Base-by-base conservation (phyloP, 2,888 invertebrate genomes). In the Pterobdella sp. region DNA sequence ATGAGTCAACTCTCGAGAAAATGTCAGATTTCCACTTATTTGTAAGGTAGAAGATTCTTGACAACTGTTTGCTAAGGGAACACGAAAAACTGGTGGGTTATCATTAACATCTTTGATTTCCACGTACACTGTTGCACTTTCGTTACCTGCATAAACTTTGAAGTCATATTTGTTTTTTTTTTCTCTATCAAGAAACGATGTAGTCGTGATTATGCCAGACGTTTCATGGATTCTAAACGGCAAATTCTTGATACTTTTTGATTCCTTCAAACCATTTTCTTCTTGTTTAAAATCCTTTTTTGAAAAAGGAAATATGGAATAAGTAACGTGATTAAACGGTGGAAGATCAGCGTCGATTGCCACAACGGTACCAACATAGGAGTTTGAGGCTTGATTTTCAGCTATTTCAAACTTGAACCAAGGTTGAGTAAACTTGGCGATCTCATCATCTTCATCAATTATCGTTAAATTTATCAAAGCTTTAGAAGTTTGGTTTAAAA, bases 91-190 rank as follows among this genome's bases (percentile, higher is more conserved):
- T 42, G 74, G 74, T 22, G 74, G 35, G 36, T 74, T 72, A 56
- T 74, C 74, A 49, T 74, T 74, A 18, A 56, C 31, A 32, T 74
- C 74, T 4, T n/a, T 63, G 10, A 74, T 35, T 26, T 65, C 37
- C 22, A 74, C 37, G 34, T 32, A 72, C n/a, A 74, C 60, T 31
- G 31, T 74, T 10, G 64, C 22, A 18, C 70, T 35, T 2, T 74
- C 71, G 37, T 74, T 66, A 1, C 29, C 26, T 10, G 66, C 74
- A 26, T 63, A 60, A 10, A 72, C 74, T n/a, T 52, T 72, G 42
- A 74, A 65, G 18, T 74, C 64, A 29, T 72, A 74, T n/a, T 71
- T 29, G 18, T 29, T 37, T 71, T 72, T 36, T 22, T 26, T 22
- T 65, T 74, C 74, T 49, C 74, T 29, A 29, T 74, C 74, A 22